These are phyloP conservation scores for Sitta europaea DNA, from an alignment of 2,113 vertebrate species.

Conservation along the genomic window DNA sequence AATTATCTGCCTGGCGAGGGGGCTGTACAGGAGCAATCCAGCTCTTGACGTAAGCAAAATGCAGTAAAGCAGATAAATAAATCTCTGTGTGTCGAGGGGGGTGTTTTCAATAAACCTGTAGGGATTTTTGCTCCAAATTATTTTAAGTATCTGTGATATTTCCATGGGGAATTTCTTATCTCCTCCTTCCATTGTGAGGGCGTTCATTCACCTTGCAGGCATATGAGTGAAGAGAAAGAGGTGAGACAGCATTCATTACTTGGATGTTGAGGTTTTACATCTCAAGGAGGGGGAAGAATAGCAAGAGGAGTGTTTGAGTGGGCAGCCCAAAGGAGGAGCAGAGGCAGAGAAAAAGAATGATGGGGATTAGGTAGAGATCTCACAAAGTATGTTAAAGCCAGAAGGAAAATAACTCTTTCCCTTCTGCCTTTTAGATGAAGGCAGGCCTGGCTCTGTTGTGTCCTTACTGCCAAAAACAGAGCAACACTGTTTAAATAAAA, in stretches of 20 bases:
- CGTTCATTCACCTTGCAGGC: not conserved
- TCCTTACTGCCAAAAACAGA: not conserved
- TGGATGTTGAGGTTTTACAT: not conserved
- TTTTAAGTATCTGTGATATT: not conserved
- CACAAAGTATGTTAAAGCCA: not conserved
- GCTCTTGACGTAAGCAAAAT: slow-evolving; percentile 57
- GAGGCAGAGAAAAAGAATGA: not conserved
- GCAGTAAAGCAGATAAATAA: slow-evolving; percentile 35
- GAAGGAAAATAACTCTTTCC: not conserved
- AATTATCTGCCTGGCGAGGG: slow-evolving; percentile 44
- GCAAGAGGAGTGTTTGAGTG: not conserved
- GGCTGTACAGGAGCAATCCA: slow-evolving; percentile 35
- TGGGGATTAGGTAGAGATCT: not conserved
- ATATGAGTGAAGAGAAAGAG: not conserved
- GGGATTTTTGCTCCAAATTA: slow-evolving; percentile 38
- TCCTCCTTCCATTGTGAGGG: not conserved
- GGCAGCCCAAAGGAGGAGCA: not conserved
- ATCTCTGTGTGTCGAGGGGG: not conserved
- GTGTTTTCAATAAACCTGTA: not conserved
- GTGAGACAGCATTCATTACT: not conserved
- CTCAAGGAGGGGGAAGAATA: not conserved
- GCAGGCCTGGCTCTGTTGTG: not conserved
- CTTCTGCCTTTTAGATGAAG: not conserved
- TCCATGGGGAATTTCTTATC: not conserved
- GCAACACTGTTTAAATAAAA: not conserved